Percentiles rank a stretch among this genome's conserved stretches.
These are phyloP conservation scores for Clinocottus analis DNA, from an alignment of 2,113 vertebrate species.

Conservation along the genomic window DNA sequence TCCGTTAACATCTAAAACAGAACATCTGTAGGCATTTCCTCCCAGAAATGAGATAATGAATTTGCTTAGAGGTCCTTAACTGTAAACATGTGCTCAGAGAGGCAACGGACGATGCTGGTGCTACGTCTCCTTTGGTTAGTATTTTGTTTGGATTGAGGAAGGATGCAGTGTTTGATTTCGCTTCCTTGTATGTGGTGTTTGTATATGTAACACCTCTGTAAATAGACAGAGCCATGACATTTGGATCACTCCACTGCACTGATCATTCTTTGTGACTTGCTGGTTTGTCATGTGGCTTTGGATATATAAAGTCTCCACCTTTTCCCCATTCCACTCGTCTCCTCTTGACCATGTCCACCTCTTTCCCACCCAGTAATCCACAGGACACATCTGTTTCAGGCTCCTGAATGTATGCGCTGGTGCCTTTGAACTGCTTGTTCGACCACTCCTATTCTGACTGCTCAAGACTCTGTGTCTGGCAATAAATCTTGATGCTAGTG, in stretches of 20 bases:
- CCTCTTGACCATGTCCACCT: slow-evolving; percentile 28
- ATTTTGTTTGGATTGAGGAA: slow-evolving; percentile 21
- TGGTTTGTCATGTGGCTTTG: slow-evolving; percentile 19
- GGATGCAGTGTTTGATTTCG: slow-evolving; percentile 38
- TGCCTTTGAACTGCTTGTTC: slow-evolving; percentile 63
- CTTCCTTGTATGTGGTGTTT: slow-evolving; percentile 43
- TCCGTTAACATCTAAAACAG: slow-evolving; percentile 69
- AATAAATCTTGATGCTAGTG: slow-evolving; percentile 60
- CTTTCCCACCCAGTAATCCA: slow-evolving; percentile 53
- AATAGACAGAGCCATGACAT: slow-evolving; percentile 57
- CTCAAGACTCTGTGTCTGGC: slow-evolving; percentile 36
- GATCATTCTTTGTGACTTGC: slow-evolving; percentile 10
- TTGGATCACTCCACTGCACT: slow-evolving; percentile 26
- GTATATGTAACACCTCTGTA: slow-evolving; percentile 61
- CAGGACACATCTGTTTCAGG: slow-evolving; percentile 72
- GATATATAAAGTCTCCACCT: slow-evolving; percentile 13
- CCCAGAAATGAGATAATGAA: slow-evolving; percentile 76
- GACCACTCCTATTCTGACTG: slow-evolving; percentile 34
- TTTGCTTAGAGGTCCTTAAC: slow-evolving; percentile 66
- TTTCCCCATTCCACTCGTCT: slow-evolving; percentile 26
- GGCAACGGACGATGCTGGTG: slow-evolving; percentile 28
- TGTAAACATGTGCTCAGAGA: slow-evolving; percentile 71
- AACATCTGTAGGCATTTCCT: slow-evolving; percentile 78
- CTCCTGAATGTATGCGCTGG: slow-evolving; percentile 25
- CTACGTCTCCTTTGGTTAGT: slow-evolving; percentile 27